Evolutionary conservation across 2,888 invertebrate species (phyloP).

Genomic region (Buathra laborator): DNA sequence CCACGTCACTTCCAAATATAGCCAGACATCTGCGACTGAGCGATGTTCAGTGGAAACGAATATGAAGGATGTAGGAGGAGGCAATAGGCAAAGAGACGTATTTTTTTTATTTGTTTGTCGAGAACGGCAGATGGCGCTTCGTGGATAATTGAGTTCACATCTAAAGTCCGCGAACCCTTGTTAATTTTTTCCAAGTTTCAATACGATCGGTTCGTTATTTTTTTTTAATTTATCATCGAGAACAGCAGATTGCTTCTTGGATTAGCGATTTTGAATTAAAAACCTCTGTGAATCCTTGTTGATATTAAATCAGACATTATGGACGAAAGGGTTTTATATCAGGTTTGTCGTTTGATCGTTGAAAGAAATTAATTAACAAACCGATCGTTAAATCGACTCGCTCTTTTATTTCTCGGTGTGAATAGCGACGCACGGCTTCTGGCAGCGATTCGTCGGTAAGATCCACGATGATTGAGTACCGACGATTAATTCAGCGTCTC

Average conservation of each 20-base stretch:
- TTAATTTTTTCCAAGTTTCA: too few relatives aligned
- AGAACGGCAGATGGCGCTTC: too few relatives aligned
- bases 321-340: not conserved
- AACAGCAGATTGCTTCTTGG: too few relatives aligned
- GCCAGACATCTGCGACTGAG: not conserved
- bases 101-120: too few relatives aligned
- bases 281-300: not conserved
- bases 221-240: too few relatives aligned
- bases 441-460: not conserved
- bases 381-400: not conserved
- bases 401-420: not conserved
- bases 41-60: not conserved
- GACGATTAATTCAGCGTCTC: slow-evolving; percentile 79
- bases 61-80: not conserved
- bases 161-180: too few relatives aligned
- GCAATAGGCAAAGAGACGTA: too few relatives aligned
- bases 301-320: not conserved
- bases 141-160: too few relatives aligned
- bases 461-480: slow-evolving; percentile 41
- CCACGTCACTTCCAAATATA: not conserved
- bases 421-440: not conserved
- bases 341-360: not conserved
- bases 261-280: too few relatives aligned
- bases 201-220: too few relatives aligned
- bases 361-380: not conserved